Conservation (phyloP, 2,888 invertebrate species). For the Neria commutata region DNA sequence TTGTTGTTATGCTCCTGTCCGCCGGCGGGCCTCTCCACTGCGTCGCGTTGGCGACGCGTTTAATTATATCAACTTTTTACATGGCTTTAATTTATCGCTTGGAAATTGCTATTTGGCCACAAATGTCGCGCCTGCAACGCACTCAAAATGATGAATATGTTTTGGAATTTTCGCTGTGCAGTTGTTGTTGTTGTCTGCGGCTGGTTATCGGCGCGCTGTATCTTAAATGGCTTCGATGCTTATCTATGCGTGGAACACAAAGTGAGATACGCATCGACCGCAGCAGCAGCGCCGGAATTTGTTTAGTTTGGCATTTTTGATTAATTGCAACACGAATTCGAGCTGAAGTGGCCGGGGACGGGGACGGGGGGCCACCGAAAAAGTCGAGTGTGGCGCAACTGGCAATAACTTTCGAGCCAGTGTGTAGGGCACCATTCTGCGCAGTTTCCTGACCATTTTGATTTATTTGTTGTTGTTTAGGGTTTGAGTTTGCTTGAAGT, state of each 20-base stretch:
- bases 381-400: not conserved
- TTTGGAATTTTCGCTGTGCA: not conserved
- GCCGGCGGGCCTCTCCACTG: not conserved
- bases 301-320: not conserved
- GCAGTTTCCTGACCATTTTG: not conserved
- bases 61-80: conserved; percentile 52
- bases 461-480: not conserved
- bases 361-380: no score
- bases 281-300: not conserved
- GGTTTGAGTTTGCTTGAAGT: not conserved
- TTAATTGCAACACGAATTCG: not conserved
- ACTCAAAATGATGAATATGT: not conserved
- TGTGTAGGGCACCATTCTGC: not conserved
- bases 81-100: conserved; percentile 45
- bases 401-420: not conserved
- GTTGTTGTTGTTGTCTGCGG: not conserved
- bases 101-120: not conserved
- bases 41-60: conserved; percentile 32
- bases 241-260: not conserved
- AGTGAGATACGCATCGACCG: not conserved
- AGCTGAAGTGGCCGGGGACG: not conserved
- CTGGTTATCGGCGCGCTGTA: conserved; percentile 1
- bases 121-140: not conserved
- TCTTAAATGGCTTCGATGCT: conserved; percentile 10
- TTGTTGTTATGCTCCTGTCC: no score